A percentile compares a stretch with the other conserved stretches of the same genome.
Conservation (phyloP, 1,140 invertebrate genomes). For the Trichogramma pretiosum region DNA sequence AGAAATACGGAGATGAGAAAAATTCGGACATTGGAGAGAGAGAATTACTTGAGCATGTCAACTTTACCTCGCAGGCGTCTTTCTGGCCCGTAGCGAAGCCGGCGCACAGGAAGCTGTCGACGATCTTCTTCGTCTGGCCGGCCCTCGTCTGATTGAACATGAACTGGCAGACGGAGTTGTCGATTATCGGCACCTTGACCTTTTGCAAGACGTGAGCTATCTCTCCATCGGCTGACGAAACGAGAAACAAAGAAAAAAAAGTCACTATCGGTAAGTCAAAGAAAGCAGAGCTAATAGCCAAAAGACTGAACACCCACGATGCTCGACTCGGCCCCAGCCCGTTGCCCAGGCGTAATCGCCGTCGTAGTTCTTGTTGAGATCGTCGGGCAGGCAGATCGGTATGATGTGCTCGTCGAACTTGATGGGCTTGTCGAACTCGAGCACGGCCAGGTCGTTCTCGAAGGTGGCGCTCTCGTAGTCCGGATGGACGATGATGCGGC, state of each 20-base stretch:
- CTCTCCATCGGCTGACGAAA: constrained; percentile 72
- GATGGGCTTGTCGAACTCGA: constrained; percentile 75
- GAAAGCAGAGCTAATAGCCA: not conserved
- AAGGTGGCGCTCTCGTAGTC: constrained; percentile 84
- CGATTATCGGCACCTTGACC: constrained; percentile 85
- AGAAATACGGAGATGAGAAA: too few species aligned
- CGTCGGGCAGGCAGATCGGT: constrained; percentile 83
- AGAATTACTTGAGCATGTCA: too few species aligned
- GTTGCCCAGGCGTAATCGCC: constrained; percentile 76
- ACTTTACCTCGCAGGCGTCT: constrained; percentile 89
- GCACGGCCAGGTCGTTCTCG: constrained; percentile 79
- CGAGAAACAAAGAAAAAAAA: too few species aligned
- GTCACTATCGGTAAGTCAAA: too few species aligned
- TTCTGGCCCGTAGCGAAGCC: constrained; percentile 86
- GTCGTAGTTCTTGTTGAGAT: constrained; percentile 71
- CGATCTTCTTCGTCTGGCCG: constrained; percentile 77
- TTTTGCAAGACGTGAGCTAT: constrained; percentile 83
- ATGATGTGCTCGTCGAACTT: constrained; percentile 81
- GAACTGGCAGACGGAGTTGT: constrained; percentile 83
- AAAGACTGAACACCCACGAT: constrained; percentile 40
- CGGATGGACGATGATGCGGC: constrained; percentile 78
- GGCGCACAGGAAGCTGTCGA: constrained; percentile 86
- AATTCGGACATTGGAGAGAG: too few species aligned
- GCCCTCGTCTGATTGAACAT: constrained; percentile 90
- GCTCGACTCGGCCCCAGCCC: constrained; percentile 61